Conservation (phyloP, 2,888 invertebrate species). For the Maniola hyperantus region DNA sequence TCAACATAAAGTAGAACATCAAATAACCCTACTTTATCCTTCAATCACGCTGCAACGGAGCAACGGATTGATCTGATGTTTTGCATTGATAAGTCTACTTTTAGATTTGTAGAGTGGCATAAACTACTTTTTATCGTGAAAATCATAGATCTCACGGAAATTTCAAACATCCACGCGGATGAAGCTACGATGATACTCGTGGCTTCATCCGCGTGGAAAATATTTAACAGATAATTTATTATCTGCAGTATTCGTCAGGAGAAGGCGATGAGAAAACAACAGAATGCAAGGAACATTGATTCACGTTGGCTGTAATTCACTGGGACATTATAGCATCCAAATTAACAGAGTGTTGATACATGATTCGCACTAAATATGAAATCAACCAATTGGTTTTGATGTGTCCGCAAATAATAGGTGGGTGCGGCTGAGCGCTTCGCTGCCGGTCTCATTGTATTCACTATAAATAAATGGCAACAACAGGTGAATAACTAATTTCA, state of each 20-base stretch:
- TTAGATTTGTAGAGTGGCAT: no score
- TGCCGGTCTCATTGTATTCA: constrained; percentile 70
- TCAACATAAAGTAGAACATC: not conserved
- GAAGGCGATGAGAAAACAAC: not conserved
- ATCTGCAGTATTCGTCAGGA: no score
- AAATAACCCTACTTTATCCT: no score
- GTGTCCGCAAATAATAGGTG: constrained; percentile 69
- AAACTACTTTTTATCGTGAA: no score
- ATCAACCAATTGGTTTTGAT: constrained; percentile 63
- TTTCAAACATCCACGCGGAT: no score
- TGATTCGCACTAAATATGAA: constrained; percentile 45
- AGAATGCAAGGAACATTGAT: not conserved
- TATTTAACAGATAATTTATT: no score
- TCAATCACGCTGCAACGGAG: no score
- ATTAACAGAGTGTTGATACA: constrained; percentile 24
- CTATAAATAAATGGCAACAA: constrained; percentile 80
- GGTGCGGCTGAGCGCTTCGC: constrained; percentile 68
- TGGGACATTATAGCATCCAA: constrained; percentile 10
- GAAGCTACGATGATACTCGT: no score
- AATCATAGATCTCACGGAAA: no score
- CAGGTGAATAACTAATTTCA: constrained; percentile 82
- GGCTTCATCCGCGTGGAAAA: no score
- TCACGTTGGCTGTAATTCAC: not conserved
- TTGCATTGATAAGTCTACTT: no score
- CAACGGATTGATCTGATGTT: no score